Percentiles rank a stretch among this genome's conserved stretches.
Conservation (phyloP, 1,140 invertebrate species). For the Phymastichus coffea region DNA sequence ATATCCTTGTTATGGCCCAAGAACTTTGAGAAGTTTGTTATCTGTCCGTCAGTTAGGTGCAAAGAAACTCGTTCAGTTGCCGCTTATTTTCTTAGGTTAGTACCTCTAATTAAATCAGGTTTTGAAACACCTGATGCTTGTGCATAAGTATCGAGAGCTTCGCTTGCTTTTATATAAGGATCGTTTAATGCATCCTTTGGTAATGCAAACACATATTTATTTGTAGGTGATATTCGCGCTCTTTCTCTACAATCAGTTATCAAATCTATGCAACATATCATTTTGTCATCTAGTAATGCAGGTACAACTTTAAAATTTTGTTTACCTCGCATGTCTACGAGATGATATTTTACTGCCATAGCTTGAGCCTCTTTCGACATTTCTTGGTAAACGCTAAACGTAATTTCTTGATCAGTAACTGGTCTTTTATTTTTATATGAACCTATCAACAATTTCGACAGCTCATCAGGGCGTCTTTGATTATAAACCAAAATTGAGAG, state of each 20-base stretch:
- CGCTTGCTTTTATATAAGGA: neutral
- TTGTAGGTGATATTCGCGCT: neutral
- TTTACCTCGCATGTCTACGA: neutral
- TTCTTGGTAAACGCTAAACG: no score
- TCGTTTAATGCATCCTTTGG: neutral
- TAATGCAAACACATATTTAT: constrained; percentile 16
- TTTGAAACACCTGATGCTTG: neutral
- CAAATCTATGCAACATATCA: neutral
- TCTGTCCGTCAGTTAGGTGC: constrained; percentile 21
- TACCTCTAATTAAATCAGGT: constrained; percentile 1
- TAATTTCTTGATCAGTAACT: neutral
- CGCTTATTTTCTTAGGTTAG: constrained; percentile 28
- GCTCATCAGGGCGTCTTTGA: neutral
- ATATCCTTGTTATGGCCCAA: constrained; percentile 25
- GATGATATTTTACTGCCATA: neutral
- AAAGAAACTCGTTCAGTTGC: constrained; percentile 21
- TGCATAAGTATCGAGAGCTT: neutral
- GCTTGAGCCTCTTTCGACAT: neutral
- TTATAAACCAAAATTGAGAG: neutral
- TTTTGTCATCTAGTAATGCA: neutral
- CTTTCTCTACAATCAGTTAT: neutral
- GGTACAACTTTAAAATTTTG: neutral
- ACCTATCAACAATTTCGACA: neutral
- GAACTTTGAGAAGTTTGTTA: constrained; percentile 17
- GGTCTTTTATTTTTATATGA: neutral